A percentile compares a stretch with the other conserved stretches of the same genome.
Evolutionary conservation across 2,888 invertebrate species (phyloP).

Genomic region (Mimas tiliae): DNA sequence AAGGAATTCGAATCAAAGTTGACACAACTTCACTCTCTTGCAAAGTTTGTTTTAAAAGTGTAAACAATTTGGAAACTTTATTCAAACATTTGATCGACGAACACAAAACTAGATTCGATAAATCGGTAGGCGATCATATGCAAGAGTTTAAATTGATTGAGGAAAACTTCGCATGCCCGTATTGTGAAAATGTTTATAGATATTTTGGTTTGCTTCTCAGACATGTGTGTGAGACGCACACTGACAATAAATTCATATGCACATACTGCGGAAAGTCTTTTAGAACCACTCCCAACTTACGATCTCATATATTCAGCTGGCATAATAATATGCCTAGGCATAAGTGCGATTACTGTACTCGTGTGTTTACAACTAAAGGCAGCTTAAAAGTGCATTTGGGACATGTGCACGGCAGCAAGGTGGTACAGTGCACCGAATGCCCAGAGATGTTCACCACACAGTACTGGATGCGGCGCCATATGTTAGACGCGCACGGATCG

Average conservation of each 20-base stretch:
- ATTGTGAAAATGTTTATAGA: slow-evolving; percentile 56
- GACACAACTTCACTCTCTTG: slow-evolving; percentile 59
- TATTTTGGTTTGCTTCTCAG: slow-evolving; percentile 63
- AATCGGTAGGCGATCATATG: slow-evolving; percentile 50
- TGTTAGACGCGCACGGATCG: slow-evolving; percentile 54
- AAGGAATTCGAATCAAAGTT: slow-evolving; percentile 65
- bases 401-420: slow-evolving; percentile 57
- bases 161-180: slow-evolving; percentile 62
- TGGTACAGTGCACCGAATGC: slow-evolving; percentile 58
- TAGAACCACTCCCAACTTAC: slow-evolving; percentile 60
- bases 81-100: slow-evolving; percentile 35
- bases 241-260: slow-evolving; percentile 65
- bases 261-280: slow-evolving; percentile 65
- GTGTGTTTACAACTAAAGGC: slow-evolving; percentile 50
- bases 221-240: slow-evolving; percentile 60
- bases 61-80: slow-evolving; percentile 29
- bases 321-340: slow-evolving; percentile 51
- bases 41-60: slow-evolving; percentile 34
- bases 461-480: slow-evolving; percentile 63
- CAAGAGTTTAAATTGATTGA: slow-evolving; percentile 60
- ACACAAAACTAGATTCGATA: slow-evolving; percentile 55
- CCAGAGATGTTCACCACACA: slow-evolving; percentile 62
- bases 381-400: slow-evolving; percentile 60
- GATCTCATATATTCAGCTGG: slow-evolving; percentile 57
- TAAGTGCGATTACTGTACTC: slow-evolving; percentile 56